These are phyloP conservation scores for Tetranychus urticae DNA, from an alignment of 1,140 invertebrate species.

Conservation along the genomic window DNA sequence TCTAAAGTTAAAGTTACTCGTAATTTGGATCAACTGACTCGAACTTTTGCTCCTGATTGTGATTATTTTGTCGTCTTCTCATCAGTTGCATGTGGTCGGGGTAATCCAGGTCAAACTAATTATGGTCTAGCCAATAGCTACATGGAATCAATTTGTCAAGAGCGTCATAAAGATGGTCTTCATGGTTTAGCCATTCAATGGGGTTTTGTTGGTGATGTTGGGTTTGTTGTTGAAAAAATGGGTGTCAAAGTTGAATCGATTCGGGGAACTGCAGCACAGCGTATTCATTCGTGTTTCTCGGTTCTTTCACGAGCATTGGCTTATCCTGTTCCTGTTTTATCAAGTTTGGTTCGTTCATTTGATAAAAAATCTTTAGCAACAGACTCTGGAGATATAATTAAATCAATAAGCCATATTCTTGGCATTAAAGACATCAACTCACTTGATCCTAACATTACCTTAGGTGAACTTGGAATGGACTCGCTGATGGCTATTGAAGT, in stretches of 20 bases:
- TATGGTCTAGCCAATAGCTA: constrained; percentile 52
- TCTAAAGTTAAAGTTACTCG: constrained; percentile 39
- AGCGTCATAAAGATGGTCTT: constrained; percentile 31
- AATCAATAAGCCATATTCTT: constrained; percentile 20
- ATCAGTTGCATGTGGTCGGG: constrained; percentile 31
- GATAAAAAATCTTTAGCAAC: constrained; percentile 21
- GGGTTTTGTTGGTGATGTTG: constrained; percentile 93
- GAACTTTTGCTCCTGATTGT: constrained; percentile 35
- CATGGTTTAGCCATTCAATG: constrained; percentile 74
- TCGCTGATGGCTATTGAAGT: constrained; percentile 93
- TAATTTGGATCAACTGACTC: constrained; percentile 43
- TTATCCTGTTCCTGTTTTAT: neutral
- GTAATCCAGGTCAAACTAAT: neutral
- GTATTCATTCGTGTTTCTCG: constrained; percentile 59
- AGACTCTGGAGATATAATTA: constrained; percentile 30
- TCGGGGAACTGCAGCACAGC: constrained; percentile 76
- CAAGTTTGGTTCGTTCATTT: constrained; percentile 17
- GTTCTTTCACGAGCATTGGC: constrained; percentile 49
- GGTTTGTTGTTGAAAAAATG: constrained; percentile 42
- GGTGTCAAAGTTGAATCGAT: constrained; percentile 56
- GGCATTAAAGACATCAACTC: constrained; percentile 52
- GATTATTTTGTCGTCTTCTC: constrained; percentile 90
- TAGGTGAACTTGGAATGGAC: constrained; percentile 88
- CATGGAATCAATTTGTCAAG: constrained; percentile 56
- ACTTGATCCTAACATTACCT: constrained; percentile 39